Evolutionary conservation across 2,113 vertebrate genomes (phyloP).

Genomic region (Camelus bactrianus): DNA sequence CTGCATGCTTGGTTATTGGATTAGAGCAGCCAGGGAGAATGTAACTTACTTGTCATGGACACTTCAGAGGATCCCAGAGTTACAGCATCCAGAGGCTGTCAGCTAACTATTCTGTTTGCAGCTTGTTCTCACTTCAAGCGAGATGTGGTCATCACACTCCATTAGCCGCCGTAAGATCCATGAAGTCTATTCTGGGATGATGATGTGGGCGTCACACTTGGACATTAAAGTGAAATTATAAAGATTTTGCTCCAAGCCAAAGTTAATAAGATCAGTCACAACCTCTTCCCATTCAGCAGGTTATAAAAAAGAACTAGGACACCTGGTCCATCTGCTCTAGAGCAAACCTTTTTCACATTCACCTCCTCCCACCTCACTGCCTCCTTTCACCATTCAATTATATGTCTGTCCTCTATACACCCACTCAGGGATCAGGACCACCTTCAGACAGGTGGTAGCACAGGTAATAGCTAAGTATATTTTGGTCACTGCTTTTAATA

Average conservation of each 20-base stretch:
- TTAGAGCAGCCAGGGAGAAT: neutral
- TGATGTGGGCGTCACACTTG: neutral
- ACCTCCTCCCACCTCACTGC: neutral
- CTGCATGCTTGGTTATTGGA: neutral
- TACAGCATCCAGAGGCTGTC: neutral
- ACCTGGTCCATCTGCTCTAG: neutral
- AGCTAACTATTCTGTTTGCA: neutral
- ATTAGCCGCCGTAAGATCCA: neutral
- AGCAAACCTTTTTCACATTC: neutral
- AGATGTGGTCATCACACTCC: neutral
- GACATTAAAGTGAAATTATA: neutral
- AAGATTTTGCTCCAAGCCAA: neutral
- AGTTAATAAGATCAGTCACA: neutral
- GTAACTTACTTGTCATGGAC: neutral
- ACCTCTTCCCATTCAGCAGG: neutral
- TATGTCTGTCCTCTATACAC: neutral
- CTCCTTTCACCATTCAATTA: neutral
- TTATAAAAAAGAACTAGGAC: neutral
- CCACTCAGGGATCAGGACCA: neutral
- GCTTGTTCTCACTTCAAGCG: neutral
- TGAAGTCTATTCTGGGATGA: neutral
- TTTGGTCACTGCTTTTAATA: neutral
- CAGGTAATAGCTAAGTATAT: neutral
- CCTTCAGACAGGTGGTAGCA: neutral
- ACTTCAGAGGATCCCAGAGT: neutral